Evolutionary conservation across 2,888 invertebrate species (phyloP).

Genomic region (Stramonita haemastoma): DNA sequence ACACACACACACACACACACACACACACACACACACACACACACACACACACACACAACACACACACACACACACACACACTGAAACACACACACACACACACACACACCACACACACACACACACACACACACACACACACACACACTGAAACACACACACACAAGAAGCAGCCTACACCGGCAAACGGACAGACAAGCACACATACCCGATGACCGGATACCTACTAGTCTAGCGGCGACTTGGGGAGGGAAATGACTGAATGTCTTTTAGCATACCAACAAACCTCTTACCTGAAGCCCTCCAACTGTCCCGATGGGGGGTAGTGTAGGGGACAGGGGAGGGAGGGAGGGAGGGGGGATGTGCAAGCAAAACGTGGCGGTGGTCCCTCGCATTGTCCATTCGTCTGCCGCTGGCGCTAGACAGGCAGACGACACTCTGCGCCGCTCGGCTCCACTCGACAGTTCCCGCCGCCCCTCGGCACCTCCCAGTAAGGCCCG

Average conservation of each 20-base stretch:
- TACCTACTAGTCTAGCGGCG: too few species aligned
- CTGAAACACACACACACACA: background rate
- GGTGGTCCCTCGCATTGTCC: background rate
- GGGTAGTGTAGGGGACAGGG: background rate
- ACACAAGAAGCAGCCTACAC: background rate
- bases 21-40: background rate
- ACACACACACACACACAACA: background rate
- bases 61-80: too few species aligned
- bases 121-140: constrained; percentile 6
- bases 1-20: background rate
- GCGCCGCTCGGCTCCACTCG: constrained; percentile 37
- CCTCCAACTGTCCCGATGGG: background rate
- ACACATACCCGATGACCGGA: too few species aligned
- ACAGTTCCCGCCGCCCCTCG: constrained; percentile 30
- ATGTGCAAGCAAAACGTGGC: background rate
- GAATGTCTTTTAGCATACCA: background rate
- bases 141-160: background rate
- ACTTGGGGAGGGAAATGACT: background rate
- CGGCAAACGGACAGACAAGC: too few species aligned
- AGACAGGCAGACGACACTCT: constrained; percentile 39
- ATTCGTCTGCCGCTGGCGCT: background rate
- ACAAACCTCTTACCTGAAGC: background rate
- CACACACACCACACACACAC: background rate
- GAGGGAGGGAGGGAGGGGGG: background rate
- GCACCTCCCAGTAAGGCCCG: background rate